Conservation (phyloP, 2,797 vertebrate genomes). For the Lycodopsis pacificus region DNA sequence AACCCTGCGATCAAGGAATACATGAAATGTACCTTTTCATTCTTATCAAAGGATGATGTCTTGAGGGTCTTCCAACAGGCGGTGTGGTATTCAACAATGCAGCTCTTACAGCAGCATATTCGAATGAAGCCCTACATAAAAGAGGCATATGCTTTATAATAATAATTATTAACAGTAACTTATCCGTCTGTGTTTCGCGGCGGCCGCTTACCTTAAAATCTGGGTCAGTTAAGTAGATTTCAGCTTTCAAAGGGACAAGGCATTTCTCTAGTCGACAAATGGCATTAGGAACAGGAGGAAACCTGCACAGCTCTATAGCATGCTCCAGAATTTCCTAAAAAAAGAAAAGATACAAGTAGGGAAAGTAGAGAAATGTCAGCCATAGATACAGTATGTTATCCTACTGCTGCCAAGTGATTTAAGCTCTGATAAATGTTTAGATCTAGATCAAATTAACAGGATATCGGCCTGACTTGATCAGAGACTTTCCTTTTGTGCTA, state of each 20-base stretch:
- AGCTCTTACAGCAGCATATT: slow-evolving; percentile 89
- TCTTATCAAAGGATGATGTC: slow-evolving; percentile 87
- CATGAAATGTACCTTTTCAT: slow-evolving; percentile 89
- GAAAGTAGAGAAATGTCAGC: neutral
- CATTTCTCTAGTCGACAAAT: slow-evolving; percentile 89
- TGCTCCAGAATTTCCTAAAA: slow-evolving; percentile 83
- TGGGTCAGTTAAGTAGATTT: slow-evolving; percentile 94
- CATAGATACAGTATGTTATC: neutral
- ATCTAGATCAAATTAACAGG: neutral
- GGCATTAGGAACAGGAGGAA: slow-evolving; percentile 91
- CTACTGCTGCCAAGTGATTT: neutral
- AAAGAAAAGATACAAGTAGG: neutral
- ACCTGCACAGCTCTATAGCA: slow-evolving; percentile 88
- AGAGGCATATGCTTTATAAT: neutral
- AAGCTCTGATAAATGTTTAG: neutral
- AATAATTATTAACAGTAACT: neutral
- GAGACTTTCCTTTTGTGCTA: neutral
- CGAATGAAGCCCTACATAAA: slow-evolving; percentile 91
- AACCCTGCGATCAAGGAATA: neutral
- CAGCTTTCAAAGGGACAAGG: slow-evolving; percentile 82
- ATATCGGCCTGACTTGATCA: neutral
- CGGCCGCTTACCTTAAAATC: slow-evolving; percentile 91
- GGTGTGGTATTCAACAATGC: slow-evolving; percentile 92
- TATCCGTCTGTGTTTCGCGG: neutral
- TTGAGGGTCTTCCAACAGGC: slow-evolving; percentile 95